Evolutionary conservation across 2,797 vertebrate species (phyloP), one percentile per base, ranked within the genome.

Genomic region (Ptychobarbus kaznakovi): DNA sequence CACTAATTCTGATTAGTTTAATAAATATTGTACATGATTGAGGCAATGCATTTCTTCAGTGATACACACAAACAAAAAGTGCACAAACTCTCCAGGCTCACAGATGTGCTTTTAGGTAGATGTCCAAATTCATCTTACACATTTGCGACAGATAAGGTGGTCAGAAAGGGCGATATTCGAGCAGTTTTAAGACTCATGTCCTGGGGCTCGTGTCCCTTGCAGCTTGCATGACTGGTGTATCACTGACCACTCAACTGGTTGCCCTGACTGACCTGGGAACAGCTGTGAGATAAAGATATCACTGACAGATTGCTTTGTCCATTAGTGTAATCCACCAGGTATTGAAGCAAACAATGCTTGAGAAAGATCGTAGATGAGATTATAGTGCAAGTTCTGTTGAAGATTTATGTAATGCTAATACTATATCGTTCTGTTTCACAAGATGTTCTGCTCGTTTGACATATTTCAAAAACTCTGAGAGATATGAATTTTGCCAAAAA

Each of bases 241-340:
- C 66, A 49, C 83, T 80, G 83, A 74, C 83, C 76, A 80, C 68
- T 85, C 77, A 38, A 80, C 53, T 80, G 83, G 32, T 28, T 80
- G 83, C 76, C 75, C 81, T 74, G 69, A 83, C 81, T 86, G 83
- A 88, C 68, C 80, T 66, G 46, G 44, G 84, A 87, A 84, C 78
- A 85, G 65, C 58, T 86, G 81, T 69, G 83, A 70, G 49, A 70
- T 80, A 53, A 85, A 68, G 78, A 86, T 69, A 69, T 66, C 68
- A 76, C 16, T 84, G 82, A 85, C 81, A 88, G 79, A 80, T 88
- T 89, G 69, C 77, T 69, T 84, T 80, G 18, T 25, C 42, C 68
- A 80, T 32, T 66, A 80, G 83, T 49, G 77, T 49, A 73, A 77
- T 86, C 76, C 77, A 85, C 56, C 65, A 85, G 75, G 68, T 75